Percentiles rank a stretch among this genome's conserved stretches.
These are phyloP conservation scores for Papilio aristodemus DNA, from an alignment of 1,140 invertebrate genomes.

Conservation along the genomic window DNA sequence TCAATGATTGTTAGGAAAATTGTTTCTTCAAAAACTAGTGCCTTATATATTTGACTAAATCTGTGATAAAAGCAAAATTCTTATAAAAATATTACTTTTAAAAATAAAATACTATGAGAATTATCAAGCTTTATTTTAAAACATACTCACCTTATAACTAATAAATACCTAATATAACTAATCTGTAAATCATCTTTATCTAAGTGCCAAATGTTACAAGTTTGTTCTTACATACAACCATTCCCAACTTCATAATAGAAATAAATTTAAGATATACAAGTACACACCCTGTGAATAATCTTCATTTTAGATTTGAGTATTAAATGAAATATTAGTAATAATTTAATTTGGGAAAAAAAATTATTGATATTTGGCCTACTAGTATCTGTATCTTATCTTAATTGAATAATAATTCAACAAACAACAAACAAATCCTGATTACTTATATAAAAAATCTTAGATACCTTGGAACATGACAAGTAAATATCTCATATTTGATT, in stretches of 20 bases:
- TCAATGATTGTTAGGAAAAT: neutral
- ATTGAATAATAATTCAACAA: too few species aligned
- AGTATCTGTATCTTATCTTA: too few species aligned
- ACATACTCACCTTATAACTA: slow-evolving; percentile 16
- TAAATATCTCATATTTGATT: too few species aligned
- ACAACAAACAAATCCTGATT: too few species aligned
- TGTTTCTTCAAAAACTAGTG: slow-evolving; percentile 43
- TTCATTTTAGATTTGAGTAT: too few species aligned
- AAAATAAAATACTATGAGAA: slow-evolving; percentile 23
- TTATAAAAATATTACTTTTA: slow-evolving; percentile 27
- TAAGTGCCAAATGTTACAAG: neutral
- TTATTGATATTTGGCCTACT: too few species aligned
- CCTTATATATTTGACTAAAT: slow-evolving; percentile 49
- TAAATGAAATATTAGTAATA: too few species aligned
- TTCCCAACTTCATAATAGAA: neutral
- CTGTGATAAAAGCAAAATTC: slow-evolving; percentile 47
- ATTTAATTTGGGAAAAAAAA: too few species aligned
- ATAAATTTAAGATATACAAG: too few species aligned
- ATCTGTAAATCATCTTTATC: neutral
- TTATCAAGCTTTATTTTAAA: slow-evolving; percentile 23
- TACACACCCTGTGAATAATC: too few species aligned
- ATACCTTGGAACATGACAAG: too few species aligned
- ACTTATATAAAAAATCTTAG: too few species aligned
- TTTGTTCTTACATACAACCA: neutral
- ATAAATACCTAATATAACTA: neutral